Evolutionary conservation across 1,140 invertebrate genomes (phyloP).

Genomic region (Diorhabda elongata): DNA sequence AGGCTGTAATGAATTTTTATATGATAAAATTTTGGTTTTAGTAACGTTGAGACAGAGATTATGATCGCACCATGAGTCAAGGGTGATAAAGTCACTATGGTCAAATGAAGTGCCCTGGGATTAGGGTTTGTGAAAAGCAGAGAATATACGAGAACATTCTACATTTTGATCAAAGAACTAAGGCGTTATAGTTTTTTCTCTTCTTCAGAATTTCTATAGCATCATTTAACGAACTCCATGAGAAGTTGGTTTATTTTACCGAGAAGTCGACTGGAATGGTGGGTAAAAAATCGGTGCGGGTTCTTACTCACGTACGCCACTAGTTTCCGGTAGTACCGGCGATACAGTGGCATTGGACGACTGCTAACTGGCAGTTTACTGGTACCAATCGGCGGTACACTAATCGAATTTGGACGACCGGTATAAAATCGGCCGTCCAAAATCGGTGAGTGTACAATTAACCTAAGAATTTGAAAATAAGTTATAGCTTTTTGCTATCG

Average conservation of each 20-base stretch:
- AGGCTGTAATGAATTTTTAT: too few relatives aligned
- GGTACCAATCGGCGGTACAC: background rate
- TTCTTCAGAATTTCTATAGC: slow-evolving; percentile 16
- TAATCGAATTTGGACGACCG: slow-evolving; percentile 13
- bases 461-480: background rate
- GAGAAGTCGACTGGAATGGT: background rate
- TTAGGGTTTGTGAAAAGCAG: slow-evolving; percentile 1
- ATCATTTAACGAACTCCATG: slow-evolving; percentile 12
- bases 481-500: too few relatives aligned
- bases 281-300: background rate
- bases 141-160: slow-evolving; percentile 14
- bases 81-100: too few relatives aligned
- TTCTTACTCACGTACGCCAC: too few relatives aligned
- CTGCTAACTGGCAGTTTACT: too few relatives aligned
- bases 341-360: too few relatives aligned
- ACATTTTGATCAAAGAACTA: slow-evolving; percentile 13
- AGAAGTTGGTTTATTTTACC: slow-evolving; percentile 9
- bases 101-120: too few relatives aligned
- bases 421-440: slow-evolving; percentile 16
- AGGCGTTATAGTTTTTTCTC: slow-evolving; percentile 16
- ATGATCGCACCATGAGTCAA: too few relatives aligned
- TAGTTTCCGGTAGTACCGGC: too few relatives aligned
- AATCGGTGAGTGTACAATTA: slow-evolving; percentile 11
- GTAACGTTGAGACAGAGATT: too few relatives aligned
- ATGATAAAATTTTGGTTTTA: too few relatives aligned